Evolutionary conservation across 2,888 invertebrate genomes (phyloP).

Genomic region (Clitarchus hookeri): DNA sequence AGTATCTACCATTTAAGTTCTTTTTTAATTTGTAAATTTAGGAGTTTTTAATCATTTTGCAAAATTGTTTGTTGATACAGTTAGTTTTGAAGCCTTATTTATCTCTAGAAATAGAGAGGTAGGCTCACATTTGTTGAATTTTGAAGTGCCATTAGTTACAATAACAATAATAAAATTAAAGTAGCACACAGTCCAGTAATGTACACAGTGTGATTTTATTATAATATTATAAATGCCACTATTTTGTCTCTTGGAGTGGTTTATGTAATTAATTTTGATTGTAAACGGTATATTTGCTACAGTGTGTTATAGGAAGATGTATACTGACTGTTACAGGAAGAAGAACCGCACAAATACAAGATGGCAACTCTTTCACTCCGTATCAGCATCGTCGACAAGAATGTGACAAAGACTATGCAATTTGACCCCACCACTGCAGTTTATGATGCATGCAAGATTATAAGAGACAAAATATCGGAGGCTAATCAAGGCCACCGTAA

Average conservation of each 20-base stretch:
- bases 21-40: too few relatives aligned
- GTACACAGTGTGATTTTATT: too few relatives aligned
- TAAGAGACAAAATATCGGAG: conserved; percentile 93
- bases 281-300: neutral
- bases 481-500: conserved; percentile 88
- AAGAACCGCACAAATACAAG: conserved; percentile 32
- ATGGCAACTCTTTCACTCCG: conserved; percentile 80
- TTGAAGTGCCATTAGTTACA: too few relatives aligned
- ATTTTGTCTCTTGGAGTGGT: neutral
- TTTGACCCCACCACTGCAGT: conserved; percentile 95
- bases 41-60: too few relatives aligned
- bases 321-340: neutral
- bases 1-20: too few relatives aligned
- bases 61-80: too few relatives aligned
- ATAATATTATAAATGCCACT: too few relatives aligned
- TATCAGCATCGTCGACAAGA: conserved; percentile 82
- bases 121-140: too few relatives aligned
- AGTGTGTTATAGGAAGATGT: neutral
- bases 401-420: conserved; percentile 96
- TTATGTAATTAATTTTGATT: neutral
- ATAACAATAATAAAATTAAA: too few relatives aligned
- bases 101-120: too few relatives aligned
- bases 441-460: conserved; percentile 94
- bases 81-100: too few relatives aligned
- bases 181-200: too few relatives aligned